Evolutionary conservation across 2,113 vertebrate species (phyloP).

Genomic region (Cyanocitta stelleri): DNA sequence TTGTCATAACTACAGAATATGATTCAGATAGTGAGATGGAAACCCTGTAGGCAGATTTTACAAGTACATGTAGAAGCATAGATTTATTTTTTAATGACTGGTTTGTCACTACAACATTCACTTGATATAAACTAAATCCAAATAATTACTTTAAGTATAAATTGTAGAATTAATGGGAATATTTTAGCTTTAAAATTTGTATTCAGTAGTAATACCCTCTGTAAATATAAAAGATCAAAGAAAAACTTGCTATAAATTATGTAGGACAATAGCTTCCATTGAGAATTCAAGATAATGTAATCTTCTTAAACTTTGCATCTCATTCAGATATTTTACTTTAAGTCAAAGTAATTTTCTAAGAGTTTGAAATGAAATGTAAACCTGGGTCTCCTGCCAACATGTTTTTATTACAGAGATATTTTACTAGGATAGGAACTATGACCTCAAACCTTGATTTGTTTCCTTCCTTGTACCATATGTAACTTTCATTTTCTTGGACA

Average conservation of each 20-base stretch:
- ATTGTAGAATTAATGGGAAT: neutral
- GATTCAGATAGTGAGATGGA: neutral
- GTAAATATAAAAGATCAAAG: slow-evolving; percentile 51
- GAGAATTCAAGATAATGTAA: slow-evolving; percentile 3
- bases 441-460: neutral
- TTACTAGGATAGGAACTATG: neutral
- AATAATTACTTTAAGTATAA: slow-evolving; percentile 22
- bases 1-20: neutral
- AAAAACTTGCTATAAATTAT: slow-evolving; percentile 27
- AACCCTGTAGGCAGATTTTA: neutral
- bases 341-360: neutral
- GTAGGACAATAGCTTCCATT: slow-evolving; percentile 7
- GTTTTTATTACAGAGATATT: neutral
- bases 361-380: neutral
- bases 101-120: neutral
- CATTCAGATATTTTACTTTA: neutral
- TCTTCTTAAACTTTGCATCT: neutral
- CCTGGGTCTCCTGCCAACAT: neutral
- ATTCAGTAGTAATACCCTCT: neutral
- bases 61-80: neutral
- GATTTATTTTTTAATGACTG: neutral
- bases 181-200: neutral
- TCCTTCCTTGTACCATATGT: neutral
- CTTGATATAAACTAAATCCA: neutral
- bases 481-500: neutral